A percentile compares a stretch with the other conserved stretches of the same genome.
phyloP scores from a whole-genome alignment of 2,113 vertebrate species.

The Chaetops frenatus region DNA sequence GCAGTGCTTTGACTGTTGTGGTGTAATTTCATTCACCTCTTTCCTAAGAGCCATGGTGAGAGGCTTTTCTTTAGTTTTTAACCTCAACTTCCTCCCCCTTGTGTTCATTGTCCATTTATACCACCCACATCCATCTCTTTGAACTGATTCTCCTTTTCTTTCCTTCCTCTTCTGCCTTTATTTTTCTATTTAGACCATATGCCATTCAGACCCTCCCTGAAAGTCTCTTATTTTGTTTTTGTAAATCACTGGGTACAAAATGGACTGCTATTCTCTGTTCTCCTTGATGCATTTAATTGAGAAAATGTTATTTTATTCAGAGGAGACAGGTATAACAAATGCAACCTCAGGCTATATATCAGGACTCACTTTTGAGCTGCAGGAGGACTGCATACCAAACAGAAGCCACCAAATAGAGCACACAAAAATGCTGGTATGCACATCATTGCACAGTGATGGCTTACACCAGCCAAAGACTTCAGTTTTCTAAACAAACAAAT shows the following conservation, averaged over 20 bases:
- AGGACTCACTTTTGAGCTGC: not conserved
- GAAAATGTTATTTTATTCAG: not conserved
- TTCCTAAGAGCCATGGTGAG: not conserved
- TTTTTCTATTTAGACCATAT: not conserved
- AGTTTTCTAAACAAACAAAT: not conserved
- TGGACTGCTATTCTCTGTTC: not conserved
- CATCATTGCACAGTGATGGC: not conserved
- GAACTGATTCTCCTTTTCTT: not conserved
- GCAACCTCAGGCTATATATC: not conserved
- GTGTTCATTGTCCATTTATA: not conserved
- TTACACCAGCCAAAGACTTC: not conserved
- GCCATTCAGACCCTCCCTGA: not conserved
- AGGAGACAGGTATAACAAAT: not conserved
- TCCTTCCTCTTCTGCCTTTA: not conserved
- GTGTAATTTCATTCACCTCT: not conserved
- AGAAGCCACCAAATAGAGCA: not conserved
- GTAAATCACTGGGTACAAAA: not conserved
- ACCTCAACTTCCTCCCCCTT: not conserved
- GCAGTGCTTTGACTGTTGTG: not conserved
- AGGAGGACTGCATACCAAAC: not conserved
- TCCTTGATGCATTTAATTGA: not conserved
- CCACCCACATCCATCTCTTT: not conserved
- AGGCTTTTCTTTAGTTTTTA: not conserved
- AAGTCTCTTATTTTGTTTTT: not conserved
- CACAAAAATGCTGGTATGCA: not conserved